A percentile compares a stretch with the other conserved stretches of the same genome.
phyloP scores from a whole-genome alignment of 2,888 invertebrate species.

The Brachypalpus laphriformis region DNA sequence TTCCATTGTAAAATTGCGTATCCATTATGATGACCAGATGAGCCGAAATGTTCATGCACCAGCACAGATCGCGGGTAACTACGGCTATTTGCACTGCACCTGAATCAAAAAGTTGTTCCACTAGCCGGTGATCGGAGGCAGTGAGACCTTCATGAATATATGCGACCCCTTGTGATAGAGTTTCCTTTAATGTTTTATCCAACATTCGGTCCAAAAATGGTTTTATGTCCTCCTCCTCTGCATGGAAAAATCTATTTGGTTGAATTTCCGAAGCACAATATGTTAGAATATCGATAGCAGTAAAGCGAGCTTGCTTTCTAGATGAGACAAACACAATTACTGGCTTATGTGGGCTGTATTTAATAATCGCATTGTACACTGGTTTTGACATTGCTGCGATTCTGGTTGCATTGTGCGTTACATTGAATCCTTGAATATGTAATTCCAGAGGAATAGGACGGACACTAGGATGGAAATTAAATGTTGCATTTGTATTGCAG shows the following conservation, averaged over 20 bases:
- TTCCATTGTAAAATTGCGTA: constrained; percentile 95
- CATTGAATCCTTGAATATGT: constrained; percentile 98
- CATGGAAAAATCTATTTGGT: constrained; percentile 94
- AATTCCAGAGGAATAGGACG: constrained; percentile 97
- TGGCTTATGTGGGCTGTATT: constrained; percentile 92
- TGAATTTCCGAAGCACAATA: constrained; percentile 95
- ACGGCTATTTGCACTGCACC: constrained; percentile 97
- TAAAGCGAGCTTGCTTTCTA: constrained; percentile 94
- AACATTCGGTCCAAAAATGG: constrained; percentile 94
- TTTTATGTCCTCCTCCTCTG: constrained; percentile 92
- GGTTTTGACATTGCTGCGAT: constrained; percentile 99
- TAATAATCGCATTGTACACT: constrained; percentile 94
- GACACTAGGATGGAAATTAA: constrained; percentile 99
- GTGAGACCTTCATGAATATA: constrained; percentile 98
- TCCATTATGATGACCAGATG: constrained; percentile 99
- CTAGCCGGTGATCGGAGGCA: constrained; percentile 92
- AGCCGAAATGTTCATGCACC: constrained; percentile 94
- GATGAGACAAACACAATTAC: constrained; percentile 96
- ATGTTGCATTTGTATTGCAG: constrained; percentile 95
- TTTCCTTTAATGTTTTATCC: constrained; percentile 96
- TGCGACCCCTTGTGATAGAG: constrained; percentile 96
- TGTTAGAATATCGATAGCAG: constrained; percentile 97
- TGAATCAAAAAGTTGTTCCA: constrained; percentile 96
- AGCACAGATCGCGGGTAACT: constrained; percentile 95
- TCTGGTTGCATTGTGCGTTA: constrained; percentile 97